These are phyloP conservation scores for Ganaspis sp. DNA, from an alignment of 1,140 invertebrate genomes.

Conservation along the genomic window DNA sequence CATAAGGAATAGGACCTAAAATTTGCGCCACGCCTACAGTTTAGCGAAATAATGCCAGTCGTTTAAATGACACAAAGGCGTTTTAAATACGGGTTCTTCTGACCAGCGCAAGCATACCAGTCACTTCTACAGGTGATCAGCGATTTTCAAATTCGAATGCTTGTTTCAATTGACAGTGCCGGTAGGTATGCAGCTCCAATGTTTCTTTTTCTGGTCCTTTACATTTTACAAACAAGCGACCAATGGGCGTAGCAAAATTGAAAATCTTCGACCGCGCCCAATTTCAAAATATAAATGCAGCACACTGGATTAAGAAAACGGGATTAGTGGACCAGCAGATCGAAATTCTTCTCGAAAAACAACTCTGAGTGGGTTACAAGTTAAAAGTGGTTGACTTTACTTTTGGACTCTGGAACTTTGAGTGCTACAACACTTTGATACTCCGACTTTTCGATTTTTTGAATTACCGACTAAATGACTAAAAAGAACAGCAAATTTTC, in stretches of 20 bases:
- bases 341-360: constrained; percentile 11
- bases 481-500: too few species aligned
- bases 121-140: constrained; percentile 17
- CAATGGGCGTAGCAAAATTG: constrained; percentile 16
- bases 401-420: too few species aligned
- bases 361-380: constrained; percentile 1
- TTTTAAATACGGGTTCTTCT: constrained; percentile 40
- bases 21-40: constrained; percentile 56
- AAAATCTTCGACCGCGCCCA: constrained; percentile 19
- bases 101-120: neutral
- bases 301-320: constrained; percentile 1
- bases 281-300: neutral
- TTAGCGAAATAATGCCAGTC: constrained; percentile 59
- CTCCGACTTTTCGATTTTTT: too few species aligned
- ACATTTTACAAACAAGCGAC: neutral
- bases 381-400: too few species aligned
- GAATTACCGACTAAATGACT: too few species aligned
- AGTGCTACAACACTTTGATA: too few species aligned
- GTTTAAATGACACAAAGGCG: constrained; percentile 51
- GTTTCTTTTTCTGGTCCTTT: constrained; percentile 10
- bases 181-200: constrained; percentile 15
- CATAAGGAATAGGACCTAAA: constrained; percentile 34
- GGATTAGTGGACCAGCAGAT: constrained; percentile 27
- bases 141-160: neutral
- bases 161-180: neutral